Conservation (phyloP, 2,888 invertebrate species). For the Periphyllus acericola region DNA sequence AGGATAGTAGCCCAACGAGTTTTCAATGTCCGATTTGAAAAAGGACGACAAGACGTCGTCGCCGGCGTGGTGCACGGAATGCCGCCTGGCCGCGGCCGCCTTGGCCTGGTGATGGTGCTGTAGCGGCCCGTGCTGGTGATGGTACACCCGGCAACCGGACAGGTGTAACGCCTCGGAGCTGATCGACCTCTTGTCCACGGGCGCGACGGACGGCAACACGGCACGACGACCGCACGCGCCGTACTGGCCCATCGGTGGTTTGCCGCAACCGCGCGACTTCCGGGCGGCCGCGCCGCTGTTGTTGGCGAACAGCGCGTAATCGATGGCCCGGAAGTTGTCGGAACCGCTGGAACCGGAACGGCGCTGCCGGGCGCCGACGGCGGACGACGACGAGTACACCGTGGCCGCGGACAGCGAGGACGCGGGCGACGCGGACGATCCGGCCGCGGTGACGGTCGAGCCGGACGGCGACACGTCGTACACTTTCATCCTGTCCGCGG, state of each 20-base stretch:
- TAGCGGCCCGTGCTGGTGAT: background rate
- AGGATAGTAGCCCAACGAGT: slow-evolving; percentile 63
- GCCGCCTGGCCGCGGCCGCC: slow-evolving; percentile 2
- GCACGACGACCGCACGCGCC: background rate
- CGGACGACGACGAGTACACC: slow-evolving; percentile 38
- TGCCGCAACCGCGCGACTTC: background rate
- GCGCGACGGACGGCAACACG: background rate
- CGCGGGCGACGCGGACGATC: slow-evolving; percentile 21
- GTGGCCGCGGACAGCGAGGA: slow-evolving; percentile 48
- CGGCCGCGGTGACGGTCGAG: background rate
- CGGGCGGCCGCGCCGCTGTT: background rate
- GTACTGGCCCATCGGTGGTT: background rate
- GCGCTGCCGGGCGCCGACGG: background rate
- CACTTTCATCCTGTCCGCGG: slow-evolving; percentile 40
- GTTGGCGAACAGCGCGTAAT: slow-evolving; percentile 48
- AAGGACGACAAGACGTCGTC: slow-evolving; percentile 50
- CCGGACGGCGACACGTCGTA: slow-evolving; percentile 55
- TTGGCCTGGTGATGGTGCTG: background rate
- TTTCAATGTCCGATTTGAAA: slow-evolving; percentile 59
- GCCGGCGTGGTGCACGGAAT: slow-evolving; percentile 45
- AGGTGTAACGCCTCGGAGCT: slow-evolving; percentile 38
- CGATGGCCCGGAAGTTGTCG: slow-evolving; percentile 52
- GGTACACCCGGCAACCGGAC: background rate
- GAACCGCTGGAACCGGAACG: slow-evolving; percentile 47
- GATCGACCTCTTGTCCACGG: slow-evolving; percentile 11